Conservation (phyloP, 2,888 invertebrate genomes). For the Cosmia trapezina region DNA sequence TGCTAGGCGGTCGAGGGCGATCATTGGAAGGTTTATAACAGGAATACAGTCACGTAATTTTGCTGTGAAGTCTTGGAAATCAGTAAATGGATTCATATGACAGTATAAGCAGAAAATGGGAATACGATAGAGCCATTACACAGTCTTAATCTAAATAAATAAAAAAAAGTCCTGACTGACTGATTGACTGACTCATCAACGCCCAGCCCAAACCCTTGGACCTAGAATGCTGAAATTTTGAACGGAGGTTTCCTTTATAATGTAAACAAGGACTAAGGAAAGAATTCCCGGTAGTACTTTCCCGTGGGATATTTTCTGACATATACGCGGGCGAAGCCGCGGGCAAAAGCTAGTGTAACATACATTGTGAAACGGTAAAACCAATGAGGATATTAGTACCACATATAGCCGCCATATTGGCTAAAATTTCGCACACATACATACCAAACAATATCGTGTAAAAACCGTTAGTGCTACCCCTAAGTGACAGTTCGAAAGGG, state of each 20-base stretch:
- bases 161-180: too few species aligned
- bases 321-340: too few species aligned
- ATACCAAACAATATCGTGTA: conserved; percentile 22
- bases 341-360: too few species aligned
- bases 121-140: background rate
- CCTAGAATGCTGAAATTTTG: too few species aligned
- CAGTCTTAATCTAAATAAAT: background rate
- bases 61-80: conserved; percentile 19
- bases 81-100: conserved; percentile 11
- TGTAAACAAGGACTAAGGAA: too few species aligned
- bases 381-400: background rate
- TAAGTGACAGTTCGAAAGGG: conserved; percentile 55
- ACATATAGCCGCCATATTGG: background rate
- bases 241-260: too few species aligned
- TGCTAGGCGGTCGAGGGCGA: background rate
- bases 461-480: conserved; percentile 57
- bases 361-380: background rate
- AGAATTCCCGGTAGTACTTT: too few species aligned
- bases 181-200: too few species aligned
- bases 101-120: background rate
- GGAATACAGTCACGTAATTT: conserved; percentile 9
- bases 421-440: conserved; percentile 13
- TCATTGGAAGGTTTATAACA: conserved; percentile 3
- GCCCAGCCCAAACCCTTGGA: too few species aligned
- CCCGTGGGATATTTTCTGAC: too few species aligned